A percentile compares a stretch with the other conserved stretches of the same genome.
Evolutionary conservation across 2,797 vertebrate genomes (phyloP).

Genomic region (Gastrophryne carolinensis): DNA sequence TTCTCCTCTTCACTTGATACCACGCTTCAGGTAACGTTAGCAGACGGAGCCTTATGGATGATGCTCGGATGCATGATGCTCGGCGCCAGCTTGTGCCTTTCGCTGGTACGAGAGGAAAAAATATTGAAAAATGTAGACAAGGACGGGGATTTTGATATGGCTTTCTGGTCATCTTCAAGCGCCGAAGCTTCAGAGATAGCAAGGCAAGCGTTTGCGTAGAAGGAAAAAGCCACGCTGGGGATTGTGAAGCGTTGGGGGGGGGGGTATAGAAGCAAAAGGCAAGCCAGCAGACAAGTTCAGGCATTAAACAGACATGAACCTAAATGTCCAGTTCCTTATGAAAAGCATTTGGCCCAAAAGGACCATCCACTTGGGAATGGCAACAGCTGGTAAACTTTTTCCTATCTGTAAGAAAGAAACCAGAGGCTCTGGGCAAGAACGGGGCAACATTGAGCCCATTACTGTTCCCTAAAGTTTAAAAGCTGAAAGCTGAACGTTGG

Average conservation of each 20-base stretch:
- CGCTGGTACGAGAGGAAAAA: constrained; percentile 26
- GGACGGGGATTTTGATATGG: not conserved
- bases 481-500: not conserved
- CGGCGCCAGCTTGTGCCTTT: constrained; percentile 29
- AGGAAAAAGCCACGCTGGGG: not conserved
- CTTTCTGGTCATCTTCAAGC: not conserved
- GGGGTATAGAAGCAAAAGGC: not conserved
- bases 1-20: constrained; percentile 21
- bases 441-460: too few species aligned
- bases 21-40: constrained; percentile 44
- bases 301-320: not conserved
- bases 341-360: too few species aligned
- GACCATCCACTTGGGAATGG: too few species aligned
- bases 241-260: not conserved
- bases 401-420: too few species aligned
- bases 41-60: constrained; percentile 36
- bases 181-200: not conserved
- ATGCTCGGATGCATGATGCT: constrained; percentile 25
- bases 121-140: constrained; percentile 54
- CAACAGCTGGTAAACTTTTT: too few species aligned
- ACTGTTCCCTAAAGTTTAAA: too few species aligned
- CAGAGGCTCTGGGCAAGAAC: too few species aligned
- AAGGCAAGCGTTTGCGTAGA: not conserved
- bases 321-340: too few species aligned
- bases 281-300: constrained; percentile 40